These are phyloP conservation scores for Nestor notabilis DNA, from an alignment of 2,113 vertebrate species.

Conservation along the genomic window DNA sequence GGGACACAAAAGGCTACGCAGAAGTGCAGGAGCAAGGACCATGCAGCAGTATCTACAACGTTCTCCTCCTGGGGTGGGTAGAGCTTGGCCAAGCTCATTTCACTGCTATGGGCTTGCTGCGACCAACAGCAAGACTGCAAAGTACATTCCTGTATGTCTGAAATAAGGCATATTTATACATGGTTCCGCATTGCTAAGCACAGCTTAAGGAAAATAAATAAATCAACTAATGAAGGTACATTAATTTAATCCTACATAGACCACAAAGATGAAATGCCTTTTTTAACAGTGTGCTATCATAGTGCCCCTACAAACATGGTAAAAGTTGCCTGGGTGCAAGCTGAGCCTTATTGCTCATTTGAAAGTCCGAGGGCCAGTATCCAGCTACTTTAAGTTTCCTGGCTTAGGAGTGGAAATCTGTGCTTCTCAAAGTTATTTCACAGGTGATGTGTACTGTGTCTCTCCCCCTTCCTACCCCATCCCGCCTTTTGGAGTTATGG, in stretches of 20 bases:
- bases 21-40: neutral
- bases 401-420: neutral
- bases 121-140: neutral
- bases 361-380: neutral
- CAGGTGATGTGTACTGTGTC: neutral
- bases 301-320: neutral
- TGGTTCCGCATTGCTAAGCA: neutral
- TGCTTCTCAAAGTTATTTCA: neutral
- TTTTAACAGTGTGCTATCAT: neutral
- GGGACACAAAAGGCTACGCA: neutral
- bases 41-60: neutral
- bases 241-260: neutral
- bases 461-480: rapidly evolving
- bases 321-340: neutral
- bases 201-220: neutral
- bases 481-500: rapidly evolving
- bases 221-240: neutral
- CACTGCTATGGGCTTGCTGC: neutral
- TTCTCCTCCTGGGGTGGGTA: neutral
- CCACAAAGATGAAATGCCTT: neutral
- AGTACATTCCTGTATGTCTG: neutral
- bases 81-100: neutral
- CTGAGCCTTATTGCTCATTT: neutral
- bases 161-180: neutral
- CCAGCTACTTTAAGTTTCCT: neutral